Conservation (phyloP, 23 tunicate genomes). For the Styela plicata region DNA sequence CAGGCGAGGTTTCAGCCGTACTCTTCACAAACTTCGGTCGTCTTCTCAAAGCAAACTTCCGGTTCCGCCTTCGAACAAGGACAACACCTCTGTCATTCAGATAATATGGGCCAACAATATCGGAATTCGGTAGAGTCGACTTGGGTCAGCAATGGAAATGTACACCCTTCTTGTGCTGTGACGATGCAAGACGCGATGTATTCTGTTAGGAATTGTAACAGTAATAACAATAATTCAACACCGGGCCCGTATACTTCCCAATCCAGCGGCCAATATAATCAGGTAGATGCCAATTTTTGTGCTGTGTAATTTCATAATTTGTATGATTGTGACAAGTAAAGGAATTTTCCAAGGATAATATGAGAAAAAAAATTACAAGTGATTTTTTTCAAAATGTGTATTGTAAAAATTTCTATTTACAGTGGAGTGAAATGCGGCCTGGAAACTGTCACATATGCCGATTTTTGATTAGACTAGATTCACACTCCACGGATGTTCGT, state of each 20-base stretch:
- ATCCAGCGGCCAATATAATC: neutral
- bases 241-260: neutral
- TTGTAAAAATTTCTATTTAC: too few relatives aligned
- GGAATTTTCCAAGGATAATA: too few relatives aligned
- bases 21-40: neutral
- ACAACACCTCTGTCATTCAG: neutral
- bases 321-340: too few relatives aligned
- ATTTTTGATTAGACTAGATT: too few relatives aligned
- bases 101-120: neutral
- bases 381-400: too few relatives aligned
- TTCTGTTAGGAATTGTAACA: neutral
- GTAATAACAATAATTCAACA: neutral
- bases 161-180: too few relatives aligned
- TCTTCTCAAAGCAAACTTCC: neutral
- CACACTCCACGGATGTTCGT: too few relatives aligned
- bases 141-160: neutral
- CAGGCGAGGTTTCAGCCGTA: neutral
- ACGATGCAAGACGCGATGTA: neutral
- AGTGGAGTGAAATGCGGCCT: too few relatives aligned
- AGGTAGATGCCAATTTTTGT: too few relatives aligned
- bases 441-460: too few relatives aligned
- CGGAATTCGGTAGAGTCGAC: neutral
- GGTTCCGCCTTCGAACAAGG: neutral
- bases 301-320: too few relatives aligned
- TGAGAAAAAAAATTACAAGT: too few relatives aligned